phyloP scores from a whole-genome alignment of 2,888 invertebrate genomes.

The Matsumyia berberina region DNA sequence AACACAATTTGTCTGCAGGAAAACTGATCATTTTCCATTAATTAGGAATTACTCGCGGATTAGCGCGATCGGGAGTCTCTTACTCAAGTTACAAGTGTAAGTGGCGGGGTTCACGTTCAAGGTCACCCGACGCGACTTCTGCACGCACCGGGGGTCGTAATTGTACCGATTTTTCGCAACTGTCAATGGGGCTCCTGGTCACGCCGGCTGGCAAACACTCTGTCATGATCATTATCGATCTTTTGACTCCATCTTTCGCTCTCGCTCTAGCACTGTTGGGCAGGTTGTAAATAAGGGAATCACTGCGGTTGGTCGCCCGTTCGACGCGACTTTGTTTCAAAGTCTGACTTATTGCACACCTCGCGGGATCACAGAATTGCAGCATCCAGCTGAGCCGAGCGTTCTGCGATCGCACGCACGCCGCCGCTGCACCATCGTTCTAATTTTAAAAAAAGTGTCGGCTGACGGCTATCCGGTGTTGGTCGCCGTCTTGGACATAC shows the following conservation, averaged over 20 bases:
- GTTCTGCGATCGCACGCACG: slow-evolving; percentile 51
- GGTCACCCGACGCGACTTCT: slow-evolving; percentile 42
- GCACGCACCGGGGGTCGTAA: slow-evolving; percentile 48
- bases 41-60: slow-evolving; percentile 71
- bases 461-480: slow-evolving; percentile 10
- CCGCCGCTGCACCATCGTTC: slow-evolving; percentile 39
- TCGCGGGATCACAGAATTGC: slow-evolving; percentile 51
- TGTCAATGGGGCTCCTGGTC: slow-evolving; percentile 46
- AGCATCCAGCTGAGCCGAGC: slow-evolving; percentile 63
- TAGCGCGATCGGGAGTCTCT: slow-evolving; percentile 40
- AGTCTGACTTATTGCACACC: slow-evolving; percentile 73
- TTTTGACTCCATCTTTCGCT: slow-evolving; percentile 53
- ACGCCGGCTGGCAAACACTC: slow-evolving; percentile 20
- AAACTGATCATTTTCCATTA: slow-evolving; percentile 74
- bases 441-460: slow-evolving; percentile 46
- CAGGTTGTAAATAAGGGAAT: slow-evolving; percentile 66
- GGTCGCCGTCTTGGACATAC: slow-evolving; percentile 10
- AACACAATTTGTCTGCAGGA: slow-evolving; percentile 71
- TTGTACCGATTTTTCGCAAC: slow-evolving; percentile 27
- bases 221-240: slow-evolving; percentile 73
- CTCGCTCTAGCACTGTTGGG: slow-evolving; percentile 38
- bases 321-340: slow-evolving; percentile 66
- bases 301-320: slow-evolving; percentile 70
- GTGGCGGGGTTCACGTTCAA: slow-evolving; percentile 59
- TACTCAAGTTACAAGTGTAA: slow-evolving; percentile 30